phyloP scores from a whole-genome alignment of 2,797 vertebrate genomes.

The Sebastolobus alascanus region DNA sequence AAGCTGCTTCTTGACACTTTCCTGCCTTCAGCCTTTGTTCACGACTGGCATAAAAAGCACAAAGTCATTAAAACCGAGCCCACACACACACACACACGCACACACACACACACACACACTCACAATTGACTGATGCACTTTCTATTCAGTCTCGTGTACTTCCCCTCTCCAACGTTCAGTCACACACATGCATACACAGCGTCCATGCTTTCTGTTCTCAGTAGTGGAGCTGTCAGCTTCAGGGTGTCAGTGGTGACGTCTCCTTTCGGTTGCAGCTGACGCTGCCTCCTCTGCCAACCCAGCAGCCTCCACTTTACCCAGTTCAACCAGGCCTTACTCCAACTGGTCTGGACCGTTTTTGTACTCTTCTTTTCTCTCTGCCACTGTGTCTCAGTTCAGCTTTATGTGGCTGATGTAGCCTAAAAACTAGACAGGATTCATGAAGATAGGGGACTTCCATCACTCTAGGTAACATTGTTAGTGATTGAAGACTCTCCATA shows the following conservation, averaged over 20 bases:
- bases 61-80: neutral
- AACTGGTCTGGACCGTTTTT: neutral
- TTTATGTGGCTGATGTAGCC: neutral
- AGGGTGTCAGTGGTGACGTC: conserved; percentile 44
- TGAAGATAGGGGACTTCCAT: no score
- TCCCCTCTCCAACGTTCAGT: neutral
- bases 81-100: conserved; percentile 14
- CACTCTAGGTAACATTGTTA: no score
- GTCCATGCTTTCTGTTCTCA: neutral
- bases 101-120: conserved; percentile 15
- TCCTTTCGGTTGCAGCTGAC: conserved; percentile 73
- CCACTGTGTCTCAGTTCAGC: neutral
- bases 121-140: no score
- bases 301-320: conserved; percentile 13
- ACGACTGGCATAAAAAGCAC: neutral
- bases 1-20: conserved; percentile 30
- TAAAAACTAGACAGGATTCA: neutral
- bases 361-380: neutral
- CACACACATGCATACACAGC: neutral
- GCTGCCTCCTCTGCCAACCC: conserved; percentile 10
- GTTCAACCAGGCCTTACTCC: neutral
- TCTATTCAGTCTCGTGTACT: neutral
- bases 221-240: conserved; percentile 68
- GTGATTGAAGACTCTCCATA: no score
- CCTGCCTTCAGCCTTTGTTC: conserved; percentile 20